Evolutionary conservation across 2,888 invertebrate genomes (phyloP).

Genomic region (Trissolcus japonicus): DNA sequence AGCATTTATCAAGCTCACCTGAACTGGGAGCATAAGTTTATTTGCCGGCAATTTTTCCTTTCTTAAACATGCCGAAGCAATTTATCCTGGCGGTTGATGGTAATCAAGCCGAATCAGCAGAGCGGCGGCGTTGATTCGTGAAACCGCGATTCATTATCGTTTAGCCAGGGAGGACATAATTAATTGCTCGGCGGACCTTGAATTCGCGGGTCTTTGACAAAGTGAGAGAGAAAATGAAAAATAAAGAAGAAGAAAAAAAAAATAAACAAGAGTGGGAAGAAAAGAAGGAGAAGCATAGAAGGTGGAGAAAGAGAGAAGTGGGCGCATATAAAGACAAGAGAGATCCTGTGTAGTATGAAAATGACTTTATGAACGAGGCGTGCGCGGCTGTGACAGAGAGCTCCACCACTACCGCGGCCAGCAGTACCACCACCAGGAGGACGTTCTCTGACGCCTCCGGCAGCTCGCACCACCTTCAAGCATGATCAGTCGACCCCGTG

Average conservation of each 20-base stretch:
- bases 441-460: conserved; percentile 63
- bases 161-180: conserved; percentile 32
- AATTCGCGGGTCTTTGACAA: conserved; percentile 38
- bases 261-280: not conserved
- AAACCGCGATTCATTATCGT: conserved; percentile 46
- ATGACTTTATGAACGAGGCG: conserved; percentile 58
- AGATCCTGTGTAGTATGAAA: conserved; percentile 52
- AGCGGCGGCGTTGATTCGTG: conserved; percentile 37
- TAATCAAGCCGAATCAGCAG: conserved; percentile 41
- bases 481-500: conserved; percentile 75
- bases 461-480: conserved; percentile 62
- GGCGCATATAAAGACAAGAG: conserved; percentile 39
- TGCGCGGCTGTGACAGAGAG: conserved; percentile 56
- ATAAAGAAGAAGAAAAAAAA: not conserved
- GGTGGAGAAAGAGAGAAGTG: conserved; percentile 3
- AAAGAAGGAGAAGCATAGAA: not conserved
- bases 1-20: conserved; percentile 32
- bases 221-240: not conserved
- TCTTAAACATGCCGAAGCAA: conserved; percentile 28
- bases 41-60: conserved; percentile 30
- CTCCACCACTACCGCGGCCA: conserved; percentile 61
- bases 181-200: conserved; percentile 51
- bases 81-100: conserved; percentile 25
- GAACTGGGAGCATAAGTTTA: conserved; percentile 30
- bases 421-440: conserved; percentile 57